A percentile compares a stretch with the other conserved stretches of the same genome.
Evolutionary conservation across 2,888 invertebrate species (phyloP).

Genomic region (Seira ritae): DNA sequence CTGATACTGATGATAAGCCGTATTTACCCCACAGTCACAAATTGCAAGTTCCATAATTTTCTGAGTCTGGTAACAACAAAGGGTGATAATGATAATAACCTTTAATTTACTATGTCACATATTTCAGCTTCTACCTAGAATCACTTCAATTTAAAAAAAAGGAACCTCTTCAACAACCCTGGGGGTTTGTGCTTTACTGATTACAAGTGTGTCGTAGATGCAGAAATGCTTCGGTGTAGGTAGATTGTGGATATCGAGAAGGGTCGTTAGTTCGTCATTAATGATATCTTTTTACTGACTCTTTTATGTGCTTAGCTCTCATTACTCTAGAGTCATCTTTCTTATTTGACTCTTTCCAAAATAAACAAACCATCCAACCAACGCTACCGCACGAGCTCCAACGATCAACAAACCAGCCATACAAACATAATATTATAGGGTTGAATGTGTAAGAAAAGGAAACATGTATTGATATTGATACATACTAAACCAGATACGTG

Average conservation of each 20-base stretch:
- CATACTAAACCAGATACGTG: not conserved
- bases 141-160: too few species aligned
- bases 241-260: not conserved
- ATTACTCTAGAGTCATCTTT: not conserved
- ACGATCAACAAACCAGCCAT: not conserved
- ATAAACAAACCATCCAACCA: slow-evolving; percentile 4
- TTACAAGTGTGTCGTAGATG: too few species aligned
- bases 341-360: slow-evolving; percentile 6
- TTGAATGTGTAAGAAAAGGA: not conserved
- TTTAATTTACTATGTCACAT: too few species aligned
- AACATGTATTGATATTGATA: not conserved
- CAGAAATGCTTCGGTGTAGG: too few species aligned
- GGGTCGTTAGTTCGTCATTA: slow-evolving; percentile 1
- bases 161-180: too few species aligned
- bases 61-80: too few species aligned
- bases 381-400: not conserved
- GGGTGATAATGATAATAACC: too few species aligned
- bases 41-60: too few species aligned
- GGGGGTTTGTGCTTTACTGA: too few species aligned
- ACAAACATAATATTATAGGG: not conserved
- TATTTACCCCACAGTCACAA: too few species aligned
- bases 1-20: too few species aligned
- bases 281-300: slow-evolving; percentile 12
- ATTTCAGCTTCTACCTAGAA: too few species aligned
- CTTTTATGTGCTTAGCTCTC: slow-evolving; percentile 2